These are phyloP conservation scores for Marisa cornuarietis DNA, from an alignment of 1,140 invertebrate genomes.

Conservation along the genomic window DNA sequence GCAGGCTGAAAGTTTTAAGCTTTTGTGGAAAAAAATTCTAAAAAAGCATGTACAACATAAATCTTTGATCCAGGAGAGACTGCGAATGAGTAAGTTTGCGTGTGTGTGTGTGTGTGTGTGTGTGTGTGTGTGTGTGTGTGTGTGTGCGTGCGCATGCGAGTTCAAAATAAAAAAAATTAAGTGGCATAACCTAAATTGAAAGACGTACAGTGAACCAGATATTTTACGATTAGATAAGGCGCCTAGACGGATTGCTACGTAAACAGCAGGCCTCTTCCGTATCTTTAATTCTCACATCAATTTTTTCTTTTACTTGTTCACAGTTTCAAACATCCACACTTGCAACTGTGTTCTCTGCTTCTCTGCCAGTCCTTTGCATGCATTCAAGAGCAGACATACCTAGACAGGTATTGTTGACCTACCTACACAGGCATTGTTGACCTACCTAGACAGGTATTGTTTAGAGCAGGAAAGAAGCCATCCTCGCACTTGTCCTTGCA, in stretches of 20 bases:
- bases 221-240: too few relatives aligned
- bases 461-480: slow-evolving; percentile 33
- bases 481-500: slow-evolving; percentile 41
- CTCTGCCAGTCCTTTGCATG: too few relatives aligned
- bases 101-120: neutral
- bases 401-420: neutral
- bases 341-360: neutral
- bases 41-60: neutral
- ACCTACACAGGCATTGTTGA: slow-evolving; percentile 27
- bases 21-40: neutral
- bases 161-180: neutral
- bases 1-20: slow-evolving; percentile 32
- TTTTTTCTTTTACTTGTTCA: neutral
- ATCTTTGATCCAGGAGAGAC: neutral
- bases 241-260: too few relatives aligned
- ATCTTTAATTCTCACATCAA: too few relatives aligned
- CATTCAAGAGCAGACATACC: neutral
- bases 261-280: too few relatives aligned
- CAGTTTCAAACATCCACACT: neutral
- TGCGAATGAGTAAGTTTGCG: neutral
- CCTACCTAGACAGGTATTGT: slow-evolving; percentile 43
- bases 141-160: neutral
- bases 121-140: slow-evolving; percentile 2
- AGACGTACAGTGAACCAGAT: too few relatives aligned
- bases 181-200: too few relatives aligned